Evolutionary conservation across 2,888 invertebrate species (phyloP).

Genomic region (Cephus nigrinus): DNA sequence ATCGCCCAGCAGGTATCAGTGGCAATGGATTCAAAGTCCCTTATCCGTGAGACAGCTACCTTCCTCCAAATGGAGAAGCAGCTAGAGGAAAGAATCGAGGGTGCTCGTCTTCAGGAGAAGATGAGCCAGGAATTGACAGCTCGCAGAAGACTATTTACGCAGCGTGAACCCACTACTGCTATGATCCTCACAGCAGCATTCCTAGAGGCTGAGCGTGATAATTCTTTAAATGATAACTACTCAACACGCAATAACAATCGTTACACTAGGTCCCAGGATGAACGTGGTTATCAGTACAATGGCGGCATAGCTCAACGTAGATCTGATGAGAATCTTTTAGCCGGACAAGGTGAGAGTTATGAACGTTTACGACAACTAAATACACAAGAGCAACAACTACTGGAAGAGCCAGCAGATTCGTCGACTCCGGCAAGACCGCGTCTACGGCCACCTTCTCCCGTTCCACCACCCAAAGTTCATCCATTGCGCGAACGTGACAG

Average conservation of each 20-base stretch:
- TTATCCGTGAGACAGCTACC: slow-evolving; percentile 51
- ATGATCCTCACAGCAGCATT: slow-evolving; percentile 56
- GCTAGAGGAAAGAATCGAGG: slow-evolving; percentile 51
- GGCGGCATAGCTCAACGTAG: background rate
- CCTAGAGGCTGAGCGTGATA: slow-evolving; percentile 53
- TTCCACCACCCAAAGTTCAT: slow-evolving; percentile 9
- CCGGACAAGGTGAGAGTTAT: slow-evolving; percentile 55
- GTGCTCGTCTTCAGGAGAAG: slow-evolving; percentile 43
- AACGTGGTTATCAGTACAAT: slow-evolving; percentile 8
- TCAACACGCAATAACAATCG: background rate
- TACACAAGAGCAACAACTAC: slow-evolving; percentile 20
- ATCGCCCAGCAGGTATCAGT: slow-evolving; percentile 47
- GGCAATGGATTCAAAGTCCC: slow-evolving; percentile 32
- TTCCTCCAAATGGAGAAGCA: slow-evolving; percentile 53
- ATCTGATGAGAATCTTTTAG: slow-evolving; percentile 39
- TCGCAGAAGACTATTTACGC: slow-evolving; percentile 44
- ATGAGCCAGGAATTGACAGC: slow-evolving; percentile 40
- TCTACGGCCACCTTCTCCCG: background rate
- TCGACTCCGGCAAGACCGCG: slow-evolving; percentile 57
- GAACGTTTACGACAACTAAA: slow-evolving; percentile 50
- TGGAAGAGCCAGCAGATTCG: slow-evolving; percentile 48
- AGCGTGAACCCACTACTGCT: slow-evolving; percentile 49
- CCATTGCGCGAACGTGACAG: slow-evolving; percentile 13
- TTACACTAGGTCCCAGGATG: too few relatives aligned
- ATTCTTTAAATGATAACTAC: slow-evolving; percentile 24